Percentiles rank a stretch among this genome's conserved stretches.
Conservation (phyloP, 2,797 vertebrate species). For the Limosa lapponica region DNA sequence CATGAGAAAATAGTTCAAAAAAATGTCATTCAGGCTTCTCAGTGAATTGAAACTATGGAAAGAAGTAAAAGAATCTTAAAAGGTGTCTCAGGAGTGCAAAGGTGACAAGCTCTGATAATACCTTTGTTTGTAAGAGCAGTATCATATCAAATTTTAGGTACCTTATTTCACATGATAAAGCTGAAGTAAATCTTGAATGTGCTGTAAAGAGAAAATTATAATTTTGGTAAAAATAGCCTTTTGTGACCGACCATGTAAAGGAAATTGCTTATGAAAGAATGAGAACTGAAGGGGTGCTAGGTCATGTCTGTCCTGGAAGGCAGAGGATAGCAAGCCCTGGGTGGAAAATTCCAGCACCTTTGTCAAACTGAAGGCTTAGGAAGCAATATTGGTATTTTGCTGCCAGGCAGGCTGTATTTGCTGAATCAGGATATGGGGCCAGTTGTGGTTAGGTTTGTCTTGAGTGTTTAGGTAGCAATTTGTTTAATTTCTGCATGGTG, state of each 20-base stretch:
- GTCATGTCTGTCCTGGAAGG: not conserved
- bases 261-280: not conserved
- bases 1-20: not conserved
- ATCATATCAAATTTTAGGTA: not conserved
- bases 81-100: not conserved
- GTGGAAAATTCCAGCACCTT: constrained; percentile 42
- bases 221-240: not conserved
- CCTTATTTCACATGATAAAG: not conserved
- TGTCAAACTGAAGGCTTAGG: not conserved
- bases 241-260: not conserved
- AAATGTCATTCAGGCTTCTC: not conserved
- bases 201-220: not conserved
- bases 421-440: not conserved
- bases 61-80: not conserved
- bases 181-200: not conserved
- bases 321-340: not conserved
- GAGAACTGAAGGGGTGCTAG: not conserved
- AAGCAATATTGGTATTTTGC: not conserved
- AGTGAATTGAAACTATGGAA: not conserved
- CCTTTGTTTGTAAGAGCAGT: not conserved
- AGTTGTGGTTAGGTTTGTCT: not conserved
- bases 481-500: not conserved
- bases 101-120: not conserved
- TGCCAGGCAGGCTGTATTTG: not conserved
- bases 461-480: not conserved